phyloP scores from a whole-genome alignment of 2,113 vertebrate genomes.

The Ochotona curzoniae region DNA sequence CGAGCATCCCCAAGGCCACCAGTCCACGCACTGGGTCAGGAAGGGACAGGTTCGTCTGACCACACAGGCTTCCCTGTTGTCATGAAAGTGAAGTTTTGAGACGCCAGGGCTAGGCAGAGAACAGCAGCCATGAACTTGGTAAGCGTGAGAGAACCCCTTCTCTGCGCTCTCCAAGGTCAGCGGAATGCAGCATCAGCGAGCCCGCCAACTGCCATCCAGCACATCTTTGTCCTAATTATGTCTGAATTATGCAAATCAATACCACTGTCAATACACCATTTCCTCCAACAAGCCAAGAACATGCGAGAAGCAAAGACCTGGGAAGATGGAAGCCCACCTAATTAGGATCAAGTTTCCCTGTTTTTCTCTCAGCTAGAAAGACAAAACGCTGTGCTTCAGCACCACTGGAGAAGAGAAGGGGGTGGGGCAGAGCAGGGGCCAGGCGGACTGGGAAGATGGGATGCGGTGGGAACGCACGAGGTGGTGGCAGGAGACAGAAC shows the following conservation, averaged over 20 bases:
- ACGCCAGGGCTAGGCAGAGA: not conserved
- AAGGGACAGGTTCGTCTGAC: not conserved
- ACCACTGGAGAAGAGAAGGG: fast-evolving
- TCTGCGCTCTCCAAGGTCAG: conserved; percentile 28
- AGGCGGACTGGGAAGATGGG: fast-evolving
- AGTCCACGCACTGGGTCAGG: not conserved
- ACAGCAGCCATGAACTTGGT: not conserved
- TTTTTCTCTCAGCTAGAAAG: not conserved
- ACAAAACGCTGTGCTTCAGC: not conserved
- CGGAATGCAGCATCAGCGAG: not conserved
- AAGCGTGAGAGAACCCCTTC: not conserved
- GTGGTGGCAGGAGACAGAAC: not conserved
- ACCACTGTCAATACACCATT: conserved; percentile 12
- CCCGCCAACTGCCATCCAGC: not conserved
- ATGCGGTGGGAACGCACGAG: fast-evolving
- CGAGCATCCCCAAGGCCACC: no score
- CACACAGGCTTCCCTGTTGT: not conserved
- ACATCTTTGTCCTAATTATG: conserved; percentile 62
- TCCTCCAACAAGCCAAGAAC: conserved; percentile 68
- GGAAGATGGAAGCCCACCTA: not conserved
- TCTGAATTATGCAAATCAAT: conserved; percentile 79
- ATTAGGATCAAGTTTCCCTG: conserved; percentile 9
- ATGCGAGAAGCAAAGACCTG: not conserved
- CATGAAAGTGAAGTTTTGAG: not conserved
- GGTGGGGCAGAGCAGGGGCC: not conserved